Base-by-base conservation (phyloP, 2,113 vertebrate genomes). In the Oncorhynchus keta region DNA sequence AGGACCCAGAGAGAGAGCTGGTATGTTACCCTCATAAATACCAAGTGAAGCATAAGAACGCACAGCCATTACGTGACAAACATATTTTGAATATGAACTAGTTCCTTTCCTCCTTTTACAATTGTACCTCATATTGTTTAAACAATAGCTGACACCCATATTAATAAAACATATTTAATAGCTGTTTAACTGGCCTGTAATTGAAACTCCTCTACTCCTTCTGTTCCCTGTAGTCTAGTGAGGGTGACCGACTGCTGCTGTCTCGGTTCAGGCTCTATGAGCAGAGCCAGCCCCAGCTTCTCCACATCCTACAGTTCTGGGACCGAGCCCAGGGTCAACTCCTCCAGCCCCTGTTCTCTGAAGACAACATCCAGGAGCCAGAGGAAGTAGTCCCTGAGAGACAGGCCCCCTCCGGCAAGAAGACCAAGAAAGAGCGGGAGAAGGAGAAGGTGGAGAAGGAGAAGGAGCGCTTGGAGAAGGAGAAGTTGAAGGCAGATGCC, bases 191-290 rank as follows among this genome's bases (percentile, higher is more conserved):
- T 55, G 51, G 51, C 51, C 14, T 55, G 5, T 18, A 55, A 55
- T 55, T 55, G 39, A 45, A 45, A 55, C 13, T 55, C 13, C 51
- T 18, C 16, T 55, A 16, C 13, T 51, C 49, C 8, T 62, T 11
- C 12, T 70, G 18, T 30, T 30, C 51, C 73, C 66, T 88, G 20
- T 22, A 76, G 18, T 1, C 13, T 1, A 83, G 22, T 3, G 89
- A 94, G 5, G 68, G 68, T 0, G 87, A 95, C 22, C 91, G 72
- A 64, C 79, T 24, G 18, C 73, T 97, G 74, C 84, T 86, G 11
- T 76, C 79, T 79, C 93, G 81, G 67, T 97, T 98, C 79, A 82
- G 72, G 70, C 72, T 51, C 8, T 97, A 96, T 0, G 93, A 98
- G 69, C 69, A 89, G 28, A 92, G 12, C 0, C 89, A 92, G 80